Evolutionary conservation across 2,797 vertebrate genomes (phyloP).

Genomic region (Cyclura pinguis): DNA sequence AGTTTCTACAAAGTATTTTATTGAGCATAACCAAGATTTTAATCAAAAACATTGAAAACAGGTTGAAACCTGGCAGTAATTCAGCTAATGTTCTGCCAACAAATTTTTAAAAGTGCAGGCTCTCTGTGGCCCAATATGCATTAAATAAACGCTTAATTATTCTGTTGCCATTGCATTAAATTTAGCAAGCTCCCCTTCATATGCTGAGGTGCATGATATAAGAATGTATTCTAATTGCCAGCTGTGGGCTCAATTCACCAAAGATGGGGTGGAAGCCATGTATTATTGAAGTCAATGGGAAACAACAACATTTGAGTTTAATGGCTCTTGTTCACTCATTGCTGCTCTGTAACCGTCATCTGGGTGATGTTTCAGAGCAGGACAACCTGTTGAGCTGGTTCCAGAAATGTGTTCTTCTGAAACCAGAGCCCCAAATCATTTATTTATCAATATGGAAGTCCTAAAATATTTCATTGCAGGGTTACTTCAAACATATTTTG

Average conservation of each 20-base stretch:
- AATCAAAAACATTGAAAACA: constrained; percentile 20
- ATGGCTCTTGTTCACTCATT: background rate
- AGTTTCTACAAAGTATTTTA: constrained; percentile 28
- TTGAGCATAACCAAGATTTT: constrained; percentile 21
- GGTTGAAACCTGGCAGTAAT: constrained; percentile 35
- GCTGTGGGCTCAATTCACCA: background rate
- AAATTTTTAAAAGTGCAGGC: constrained; percentile 10
- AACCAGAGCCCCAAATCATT: background rate
- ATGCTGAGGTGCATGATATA: background rate
- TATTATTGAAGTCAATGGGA: background rate
- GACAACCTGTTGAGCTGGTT: background rate
- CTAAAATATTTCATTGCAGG: background rate
- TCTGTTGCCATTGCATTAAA: background rate
- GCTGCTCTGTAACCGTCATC: background rate
- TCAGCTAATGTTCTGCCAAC: constrained; percentile 19
- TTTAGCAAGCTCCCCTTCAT: constrained; percentile 3
- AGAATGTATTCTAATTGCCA: background rate
- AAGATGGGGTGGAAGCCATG: background rate
- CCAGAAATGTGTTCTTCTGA: background rate
- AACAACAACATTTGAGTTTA: background rate
- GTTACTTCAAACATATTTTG: background rate
- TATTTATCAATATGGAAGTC: constrained; percentile 16
- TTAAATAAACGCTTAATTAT: constrained; percentile 21
- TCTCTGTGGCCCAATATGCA: constrained; percentile 2
- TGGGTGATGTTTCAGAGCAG: background rate